Evolutionary conservation across 2,888 invertebrate genomes (phyloP).

Genomic region (Amblyjoppa fuscipennis): DNA sequence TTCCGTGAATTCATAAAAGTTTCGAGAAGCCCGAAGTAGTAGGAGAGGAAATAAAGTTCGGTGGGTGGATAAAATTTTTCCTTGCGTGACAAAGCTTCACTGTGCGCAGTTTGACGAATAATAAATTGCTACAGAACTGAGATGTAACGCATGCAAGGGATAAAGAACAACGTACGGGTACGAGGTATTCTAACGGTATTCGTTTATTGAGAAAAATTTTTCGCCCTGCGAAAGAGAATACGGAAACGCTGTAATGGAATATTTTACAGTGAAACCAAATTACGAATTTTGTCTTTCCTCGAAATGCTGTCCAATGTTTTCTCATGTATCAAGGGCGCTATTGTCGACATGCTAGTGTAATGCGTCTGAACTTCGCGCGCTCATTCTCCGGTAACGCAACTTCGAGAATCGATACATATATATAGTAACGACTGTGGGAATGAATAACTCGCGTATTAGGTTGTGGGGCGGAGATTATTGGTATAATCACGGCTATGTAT

Average conservation of each 20-base stretch:
- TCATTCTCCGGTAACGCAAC: neutral
- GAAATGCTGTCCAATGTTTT: neutral
- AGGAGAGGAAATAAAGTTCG: constrained; percentile 56
- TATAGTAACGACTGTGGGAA: neutral
- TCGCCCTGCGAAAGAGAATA: neutral
- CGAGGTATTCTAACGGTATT: neutral
- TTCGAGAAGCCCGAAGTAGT: constrained; percentile 37
- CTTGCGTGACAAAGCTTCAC: constrained; percentile 37
- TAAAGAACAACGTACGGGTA: neutral
- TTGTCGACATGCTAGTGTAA: no score
- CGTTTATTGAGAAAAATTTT: neutral
- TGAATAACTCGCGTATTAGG: no score
- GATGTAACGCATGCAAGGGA: constrained; percentile 22
- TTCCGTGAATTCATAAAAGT: constrained; percentile 53
- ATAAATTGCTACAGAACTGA: constrained; percentile 62
- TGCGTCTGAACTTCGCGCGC: neutral
- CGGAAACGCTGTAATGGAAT: neutral
- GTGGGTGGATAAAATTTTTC: constrained; percentile 40
- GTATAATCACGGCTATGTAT: no score
- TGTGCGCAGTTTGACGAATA: constrained; percentile 64
- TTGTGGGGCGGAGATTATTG: no score
- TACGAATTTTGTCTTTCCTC: neutral
- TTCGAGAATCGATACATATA: neutral
- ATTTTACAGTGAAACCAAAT: no score
- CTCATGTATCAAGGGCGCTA: no score